Conservation (phyloP, 2,113 vertebrate species). For the Rhagologus leucostigma region DNA sequence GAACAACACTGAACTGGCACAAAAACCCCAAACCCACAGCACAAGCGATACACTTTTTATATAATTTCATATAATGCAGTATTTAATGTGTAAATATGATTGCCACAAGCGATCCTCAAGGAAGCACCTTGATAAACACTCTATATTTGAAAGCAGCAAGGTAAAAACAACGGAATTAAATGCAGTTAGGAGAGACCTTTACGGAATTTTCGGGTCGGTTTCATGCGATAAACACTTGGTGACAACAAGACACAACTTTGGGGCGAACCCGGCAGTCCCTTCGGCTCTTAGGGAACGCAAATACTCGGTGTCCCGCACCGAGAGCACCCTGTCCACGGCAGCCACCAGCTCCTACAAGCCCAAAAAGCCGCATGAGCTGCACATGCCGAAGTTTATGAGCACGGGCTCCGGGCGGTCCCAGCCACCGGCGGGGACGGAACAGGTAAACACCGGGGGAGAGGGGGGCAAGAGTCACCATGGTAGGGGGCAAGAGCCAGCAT, state of each 20-base stretch:
- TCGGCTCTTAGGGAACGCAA: fast-evolving
- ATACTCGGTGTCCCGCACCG: fast-evolving
- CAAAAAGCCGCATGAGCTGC: fast-evolving
- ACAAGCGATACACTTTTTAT: fast-evolving
- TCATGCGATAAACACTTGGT: fast-evolving
- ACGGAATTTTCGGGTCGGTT: fast-evolving
- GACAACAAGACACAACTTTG: fast-evolving
- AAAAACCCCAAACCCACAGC: background rate
- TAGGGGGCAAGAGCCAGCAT: background rate
- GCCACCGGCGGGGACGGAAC: background rate
- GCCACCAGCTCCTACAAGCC: background rate
- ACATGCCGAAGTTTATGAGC: fast-evolving
- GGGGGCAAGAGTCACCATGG: fast-evolving
- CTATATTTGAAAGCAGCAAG: fast-evolving
- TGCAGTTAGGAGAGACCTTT: fast-evolving
- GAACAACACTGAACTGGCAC: fast-evolving
- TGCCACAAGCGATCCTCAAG: too few species aligned
- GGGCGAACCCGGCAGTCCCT: fast-evolving
- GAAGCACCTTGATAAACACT: fast-evolving
- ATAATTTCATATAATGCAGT: fast-evolving
- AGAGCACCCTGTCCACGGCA: fast-evolving
- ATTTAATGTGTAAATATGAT: fast-evolving
- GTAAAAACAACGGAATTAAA: background rate
- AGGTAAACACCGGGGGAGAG: background rate
- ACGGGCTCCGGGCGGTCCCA: background rate